These are phyloP conservation scores for Tetragnatha montana DNA, from an alignment of 2,888 invertebrate genomes.

Conservation along the genomic window DNA sequence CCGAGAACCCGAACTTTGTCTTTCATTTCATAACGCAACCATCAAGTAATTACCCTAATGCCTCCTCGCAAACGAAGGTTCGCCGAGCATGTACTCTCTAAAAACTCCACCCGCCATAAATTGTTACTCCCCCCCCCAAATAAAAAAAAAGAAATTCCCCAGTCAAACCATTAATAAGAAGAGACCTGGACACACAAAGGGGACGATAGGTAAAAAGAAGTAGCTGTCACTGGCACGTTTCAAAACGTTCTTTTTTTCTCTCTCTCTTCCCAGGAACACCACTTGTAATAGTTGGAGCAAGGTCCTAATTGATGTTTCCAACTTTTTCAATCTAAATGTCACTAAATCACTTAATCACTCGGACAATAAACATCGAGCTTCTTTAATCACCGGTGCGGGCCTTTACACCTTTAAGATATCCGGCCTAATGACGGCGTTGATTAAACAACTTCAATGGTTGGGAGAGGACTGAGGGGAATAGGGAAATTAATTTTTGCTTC, in stretches of 20 bases:
- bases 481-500: not conserved
- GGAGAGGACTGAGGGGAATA: not conserved
- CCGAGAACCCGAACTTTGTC: not conserved
- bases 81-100: not conserved
- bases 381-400: constrained; percentile 32
- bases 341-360: constrained; percentile 50
- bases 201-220: constrained; percentile 36
- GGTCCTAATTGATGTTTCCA: constrained; percentile 49
- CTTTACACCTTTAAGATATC: constrained; percentile 25
- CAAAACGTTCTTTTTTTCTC: not conserved
- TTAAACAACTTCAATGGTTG: constrained; percentile 12
- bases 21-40: not conserved
- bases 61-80: not conserved
- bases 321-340: constrained; percentile 49
- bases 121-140: constrained; percentile 7
- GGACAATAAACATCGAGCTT: constrained; percentile 38
- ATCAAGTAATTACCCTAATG: not conserved
- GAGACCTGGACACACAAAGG: not conserved
- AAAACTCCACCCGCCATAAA: not conserved
- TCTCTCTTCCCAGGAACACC: not conserved
- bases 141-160: constrained; percentile 17
- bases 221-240: constrained; percentile 33
- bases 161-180: constrained; percentile 39
- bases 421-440: constrained; percentile 14
- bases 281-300: constrained; percentile 30